phyloP scores from a whole-genome alignment of 1,140 invertebrate genomes.

The Drosophila cardini region DNA sequence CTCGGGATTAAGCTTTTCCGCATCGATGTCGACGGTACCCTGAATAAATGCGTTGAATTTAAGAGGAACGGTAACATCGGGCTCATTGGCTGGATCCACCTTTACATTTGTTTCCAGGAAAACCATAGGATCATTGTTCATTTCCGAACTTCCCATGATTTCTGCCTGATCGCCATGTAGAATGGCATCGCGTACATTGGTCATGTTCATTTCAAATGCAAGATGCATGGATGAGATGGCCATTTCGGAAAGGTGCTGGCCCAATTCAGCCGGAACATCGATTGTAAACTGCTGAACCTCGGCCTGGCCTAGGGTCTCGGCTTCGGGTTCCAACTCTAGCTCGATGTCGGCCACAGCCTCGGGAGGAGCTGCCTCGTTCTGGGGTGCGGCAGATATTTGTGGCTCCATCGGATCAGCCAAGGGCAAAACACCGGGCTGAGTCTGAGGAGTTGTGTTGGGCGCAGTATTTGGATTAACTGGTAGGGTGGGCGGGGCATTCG shows the following conservation, averaged over 20 bases:
- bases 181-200: constrained; percentile 62
- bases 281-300: constrained; percentile 23
- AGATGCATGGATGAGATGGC: constrained; percentile 74
- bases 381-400: constrained; percentile 3
- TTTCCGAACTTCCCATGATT: background rate
- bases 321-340: background rate
- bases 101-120: constrained; percentile 61
- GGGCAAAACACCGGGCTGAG: background rate
- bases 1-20: constrained; percentile 42
- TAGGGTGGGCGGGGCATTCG: background rate
- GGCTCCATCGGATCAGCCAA: constrained; percentile 25
- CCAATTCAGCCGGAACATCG: constrained; percentile 53
- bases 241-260: constrained; percentile 57
- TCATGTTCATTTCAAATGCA: constrained; percentile 80
- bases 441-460: constrained; percentile 5
- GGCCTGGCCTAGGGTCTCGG: background rate
- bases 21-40: constrained; percentile 66
- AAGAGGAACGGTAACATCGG: constrained; percentile 38
- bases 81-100: background rate
- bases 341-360: background rate
- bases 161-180: background rate
- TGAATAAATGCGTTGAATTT: constrained; percentile 68
- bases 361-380: background rate
- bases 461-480: background rate
- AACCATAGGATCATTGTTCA: constrained; percentile 46